Evolutionary conservation across 2,888 invertebrate species (phyloP).

Genomic region (Apamea anceps): DNA sequence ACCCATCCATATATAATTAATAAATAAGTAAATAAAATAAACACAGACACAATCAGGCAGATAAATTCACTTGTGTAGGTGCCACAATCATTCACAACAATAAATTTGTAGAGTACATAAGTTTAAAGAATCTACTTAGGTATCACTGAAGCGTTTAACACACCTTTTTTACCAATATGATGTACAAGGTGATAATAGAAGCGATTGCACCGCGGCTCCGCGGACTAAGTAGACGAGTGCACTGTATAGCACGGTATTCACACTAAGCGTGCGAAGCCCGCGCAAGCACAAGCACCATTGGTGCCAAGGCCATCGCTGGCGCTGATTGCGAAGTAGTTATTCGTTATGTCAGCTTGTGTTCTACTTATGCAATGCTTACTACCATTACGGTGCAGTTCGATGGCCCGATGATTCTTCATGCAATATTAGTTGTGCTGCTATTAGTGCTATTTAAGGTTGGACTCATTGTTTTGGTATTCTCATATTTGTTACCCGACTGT

Average conservation of each 20-base stretch:
- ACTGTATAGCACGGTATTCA: conserved; percentile 68
- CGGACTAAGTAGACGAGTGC: conserved; percentile 72
- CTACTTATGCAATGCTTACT: conserved; percentile 88
- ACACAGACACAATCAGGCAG: conserved; percentile 13
- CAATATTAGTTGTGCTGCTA: conserved; percentile 40
- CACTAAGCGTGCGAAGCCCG: conserved; percentile 67
- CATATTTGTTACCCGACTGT: background rate
- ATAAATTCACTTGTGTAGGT: conserved; percentile 16
- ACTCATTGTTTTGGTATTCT: conserved; percentile 3
- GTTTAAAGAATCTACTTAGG: conserved; percentile 9
- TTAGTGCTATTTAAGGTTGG: background rate
- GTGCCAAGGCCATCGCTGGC: conserved; percentile 84
- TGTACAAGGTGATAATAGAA: conserved; percentile 59
- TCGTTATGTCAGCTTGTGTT: conserved; percentile 89
- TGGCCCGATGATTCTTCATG: conserved; percentile 74
- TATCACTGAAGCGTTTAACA: conserved; percentile 28
- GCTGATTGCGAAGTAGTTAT: conserved; percentile 83
- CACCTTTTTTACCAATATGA: conserved; percentile 68
- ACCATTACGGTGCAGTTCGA: conserved; percentile 86
- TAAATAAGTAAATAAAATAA: background rate
- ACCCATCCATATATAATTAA: background rate
- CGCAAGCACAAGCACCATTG: conserved; percentile 74
- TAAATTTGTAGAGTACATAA: conserved; percentile 1
- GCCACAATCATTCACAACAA: conserved; percentile 31
- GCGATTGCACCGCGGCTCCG: conserved; percentile 74